Base-by-base conservation (phyloP, 2,113 vertebrate species). In the Spermophilus dauricus region DNA sequence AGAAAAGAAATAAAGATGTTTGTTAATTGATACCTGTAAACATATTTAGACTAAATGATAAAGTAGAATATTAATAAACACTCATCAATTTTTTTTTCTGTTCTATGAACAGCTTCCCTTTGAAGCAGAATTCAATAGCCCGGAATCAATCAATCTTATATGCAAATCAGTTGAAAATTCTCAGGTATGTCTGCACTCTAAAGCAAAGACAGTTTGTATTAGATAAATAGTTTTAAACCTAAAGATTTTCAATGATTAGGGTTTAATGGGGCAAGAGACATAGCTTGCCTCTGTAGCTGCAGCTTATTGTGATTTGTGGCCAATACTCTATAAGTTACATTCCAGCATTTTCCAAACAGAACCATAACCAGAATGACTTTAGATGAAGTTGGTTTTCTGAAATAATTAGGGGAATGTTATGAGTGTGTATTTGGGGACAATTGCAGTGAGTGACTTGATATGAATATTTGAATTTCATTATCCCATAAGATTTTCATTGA, bases 381-480 rank as follows among this genome's bases (percentile, higher is more conserved):
- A 82, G 12, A 78, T 5, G 2, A 5, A 78, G 8, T 26, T 83
- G 30, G n/a, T 89, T 42, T 22, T 85, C 69, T 78, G 48, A 88
- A 86, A 89, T 45, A 73, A 53, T 67, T 56, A 28, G 2, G 9
- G 20, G 6, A 75, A 45, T 48, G 48, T 78, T 53, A 77, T 32
- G 26, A 75, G 34, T 8, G 2, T 65, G 17, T 65, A 13, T 83
- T 65, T 56, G 14, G 32, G 16, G 12, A 42, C 22, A 61, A 80
- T 75, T 94, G 32, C 1, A 42, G 61, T 82, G 39, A 77, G 39
- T 69, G 53, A 32, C 13, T 80, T 56, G 42, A 45, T 80, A 26
- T 3, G 11, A 93, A 76, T 76, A 75, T 91, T 76, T 93, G 72
- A 80, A 85, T 94, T 90, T 61, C 45, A 69, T 92, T 87, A 90